phyloP scores from a whole-genome alignment of 2,888 invertebrate genomes.

The Antheraea assamensis region DNA sequence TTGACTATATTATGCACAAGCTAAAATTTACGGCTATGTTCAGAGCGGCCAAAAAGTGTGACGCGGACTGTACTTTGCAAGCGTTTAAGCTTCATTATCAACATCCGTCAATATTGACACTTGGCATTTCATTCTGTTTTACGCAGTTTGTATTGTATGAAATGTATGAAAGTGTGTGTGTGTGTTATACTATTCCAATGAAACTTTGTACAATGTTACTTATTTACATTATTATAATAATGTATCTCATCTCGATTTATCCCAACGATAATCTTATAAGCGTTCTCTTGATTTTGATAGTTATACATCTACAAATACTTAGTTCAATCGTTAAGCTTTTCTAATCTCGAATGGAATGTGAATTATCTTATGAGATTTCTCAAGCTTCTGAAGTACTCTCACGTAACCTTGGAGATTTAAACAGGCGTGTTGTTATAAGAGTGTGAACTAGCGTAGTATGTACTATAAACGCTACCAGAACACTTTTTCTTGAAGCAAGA shows the following conservation, averaged over 20 bases:
- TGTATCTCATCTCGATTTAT: not conserved
- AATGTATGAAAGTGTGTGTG: not conserved
- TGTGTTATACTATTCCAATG: not conserved
- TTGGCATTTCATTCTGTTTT: not conserved
- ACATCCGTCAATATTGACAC: not conserved
- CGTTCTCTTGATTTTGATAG: not conserved
- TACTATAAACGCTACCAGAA: no score
- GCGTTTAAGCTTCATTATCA: not conserved
- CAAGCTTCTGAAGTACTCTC: not conserved
- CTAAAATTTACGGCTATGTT: no score
- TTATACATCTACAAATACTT: not conserved
- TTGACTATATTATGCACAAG: no score
- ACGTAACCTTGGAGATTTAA: not conserved
- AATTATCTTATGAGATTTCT: constrained; percentile 1
- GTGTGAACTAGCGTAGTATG: no score
- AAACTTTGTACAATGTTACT: not conserved
- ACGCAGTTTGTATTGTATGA: no score
- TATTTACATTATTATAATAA: not conserved
- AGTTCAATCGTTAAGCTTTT: not conserved
- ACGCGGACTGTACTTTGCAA: no score
- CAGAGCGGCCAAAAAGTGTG: no score
- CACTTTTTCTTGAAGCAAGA: no score
- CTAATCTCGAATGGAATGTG: constrained; percentile 3
- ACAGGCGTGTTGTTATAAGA: not conserved
- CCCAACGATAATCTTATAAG: not conserved